Conservation (phyloP, 2,113 vertebrate species). For the Sisor rabdophorus region DNA sequence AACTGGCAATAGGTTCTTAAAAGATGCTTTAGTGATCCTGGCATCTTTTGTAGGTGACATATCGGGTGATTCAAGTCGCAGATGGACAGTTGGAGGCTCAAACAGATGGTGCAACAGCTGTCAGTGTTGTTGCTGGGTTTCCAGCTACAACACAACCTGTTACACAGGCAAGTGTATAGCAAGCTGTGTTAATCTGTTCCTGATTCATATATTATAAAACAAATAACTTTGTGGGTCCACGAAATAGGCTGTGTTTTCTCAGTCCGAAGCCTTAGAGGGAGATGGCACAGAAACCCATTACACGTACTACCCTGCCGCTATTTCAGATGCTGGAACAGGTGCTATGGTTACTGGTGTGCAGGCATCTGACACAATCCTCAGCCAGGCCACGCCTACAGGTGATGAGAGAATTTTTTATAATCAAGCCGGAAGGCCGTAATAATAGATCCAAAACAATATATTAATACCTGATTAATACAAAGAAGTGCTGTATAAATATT, state of each 20-base stretch:
- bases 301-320: conserved; percentile 73
- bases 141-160: conserved; percentile 79
- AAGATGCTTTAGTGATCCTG: not conserved
- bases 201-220: not conserved
- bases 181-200: not conserved
- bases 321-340: conserved; percentile 67
- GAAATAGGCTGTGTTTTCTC: conserved; percentile 71
- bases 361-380: conserved; percentile 67
- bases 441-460: not conserved
- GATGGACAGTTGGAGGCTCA: conserved; percentile 88
- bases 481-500: too few relatives aligned
- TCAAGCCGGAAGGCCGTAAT: not conserved
- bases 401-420: not conserved
- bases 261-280: conserved; percentile 69
- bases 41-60: conserved; percentile 76
- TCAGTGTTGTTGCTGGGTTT: conserved; percentile 81
- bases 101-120: conserved; percentile 79
- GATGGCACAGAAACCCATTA: conserved; percentile 72
- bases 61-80: conserved; percentile 88
- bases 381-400: conserved; percentile 72
- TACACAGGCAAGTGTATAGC: conserved; percentile 74
- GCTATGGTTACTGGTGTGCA: conserved; percentile 76
- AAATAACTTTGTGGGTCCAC: not conserved
- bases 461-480: too few relatives aligned
- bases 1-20: not conserved